Base-by-base conservation (phyloP, 2,888 invertebrate species). In the Scrobipalpa atriplicella region DNA sequence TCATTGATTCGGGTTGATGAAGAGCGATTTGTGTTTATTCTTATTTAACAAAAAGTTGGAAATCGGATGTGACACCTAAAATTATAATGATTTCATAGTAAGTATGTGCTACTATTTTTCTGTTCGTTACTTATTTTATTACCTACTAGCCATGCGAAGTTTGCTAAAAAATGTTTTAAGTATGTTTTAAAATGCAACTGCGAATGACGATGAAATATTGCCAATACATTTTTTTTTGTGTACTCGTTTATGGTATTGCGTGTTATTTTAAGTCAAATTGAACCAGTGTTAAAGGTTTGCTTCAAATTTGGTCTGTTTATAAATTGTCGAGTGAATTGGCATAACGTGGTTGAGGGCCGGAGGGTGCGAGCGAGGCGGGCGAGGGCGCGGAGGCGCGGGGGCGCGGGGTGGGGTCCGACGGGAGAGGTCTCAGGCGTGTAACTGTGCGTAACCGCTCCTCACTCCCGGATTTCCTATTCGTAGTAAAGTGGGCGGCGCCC, bases 401-500 rank as follows among this genome's bases (percentile, higher is more conserved):
- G 75, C 72, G 72, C 73, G 69, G 70, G 64, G 74, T 72, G 76
- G 72, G 56, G 75, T 29, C 76, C 73, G 75, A 75, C 82, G 81
- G 78, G 74, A 78, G 76, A 79, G 84, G 87, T 86, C 88, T 89
- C 91, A 88, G 86, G 87, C 91, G 91, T 89, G 90, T 89, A 88
- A 89, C 89, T 88, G 89, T 87, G 90, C 88, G 91, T 92, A 89
- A 90, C 92, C 90, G 90, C 87, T 90, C 85, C 88, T 87, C 89
- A 89, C 88, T 90, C 87, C 89, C 92, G 91, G 91, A 90, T 90
- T 93, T 93, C 92, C 92, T 92, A 90, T 90, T 90, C 88, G 90
- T 88, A 92, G 90, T 90, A 90, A 90, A 92, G 90, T 90, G 89
- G 89, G 89, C 90, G 89, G 90, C 89, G 89, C 89, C 86, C 77